Evolutionary conservation across 1,140 invertebrate species (phyloP), one percentile per base, ranked within the genome.

Genomic region (Dendroctonus valens): DNA sequence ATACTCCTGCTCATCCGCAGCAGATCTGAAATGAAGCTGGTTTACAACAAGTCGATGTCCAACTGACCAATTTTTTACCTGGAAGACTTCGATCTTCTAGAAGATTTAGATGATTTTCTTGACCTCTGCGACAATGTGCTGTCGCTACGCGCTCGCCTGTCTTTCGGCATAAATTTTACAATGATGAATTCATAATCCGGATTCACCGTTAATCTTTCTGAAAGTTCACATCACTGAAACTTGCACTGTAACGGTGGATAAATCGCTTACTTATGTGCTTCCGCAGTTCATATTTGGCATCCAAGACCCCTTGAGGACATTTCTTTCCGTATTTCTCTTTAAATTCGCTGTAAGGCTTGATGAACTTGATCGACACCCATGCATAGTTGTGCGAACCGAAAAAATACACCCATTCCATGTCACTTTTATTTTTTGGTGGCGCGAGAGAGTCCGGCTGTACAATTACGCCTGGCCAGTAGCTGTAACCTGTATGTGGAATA

Each of bases 331-430:
- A 82, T 69, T 90, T 86, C 44, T 93, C 89, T 80, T 92, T 94
- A 78, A 85, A 91, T 67, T 90, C 84, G 39, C 86, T 83, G 75
- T 96, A 97, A 0, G 88, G 90, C 76, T 93, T 92, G 15, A 97
- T 87, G 73, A 90, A 89, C 46, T 86, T 82, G 68, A 92, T 87
- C 78, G 94, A 91, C 69, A 97, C 93, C 92, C 92, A 96, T 6
- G 91, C 93, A 85, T 91, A 96, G 79, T 97, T 95, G 71, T 94
- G 89, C 40, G 90, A 90, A 53, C 94, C 94, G 84, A 94, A 97
- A 81, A 97, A 97, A 79, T 90, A 95, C 65, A 97, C 91, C 81
- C 92, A 96, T 72, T 93, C 89, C 15, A 40, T 40, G 6, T 86
- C 80, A 59, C 86, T 84, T 88, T 73, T 88, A 75, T 65, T 89